These are phyloP conservation scores for Cabera pusaria DNA, from an alignment of 2,888 invertebrate genomes.

Conservation along the genomic window DNA sequence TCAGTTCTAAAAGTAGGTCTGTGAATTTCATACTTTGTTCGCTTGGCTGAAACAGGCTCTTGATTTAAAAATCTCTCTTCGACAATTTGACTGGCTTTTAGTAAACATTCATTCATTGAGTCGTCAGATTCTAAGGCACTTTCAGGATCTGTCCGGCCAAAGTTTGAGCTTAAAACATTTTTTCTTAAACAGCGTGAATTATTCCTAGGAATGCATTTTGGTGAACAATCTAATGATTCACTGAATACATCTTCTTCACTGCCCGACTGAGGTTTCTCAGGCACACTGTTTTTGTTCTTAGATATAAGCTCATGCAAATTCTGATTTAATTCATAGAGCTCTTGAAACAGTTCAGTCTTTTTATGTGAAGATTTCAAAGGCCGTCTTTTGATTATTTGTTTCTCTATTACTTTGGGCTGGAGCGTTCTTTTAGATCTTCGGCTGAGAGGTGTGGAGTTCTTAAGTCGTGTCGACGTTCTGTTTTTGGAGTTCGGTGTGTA, in stretches of 20 bases:
- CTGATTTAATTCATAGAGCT: slow-evolving; percentile 70
- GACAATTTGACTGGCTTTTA: slow-evolving; percentile 74
- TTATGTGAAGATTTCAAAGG: slow-evolving; percentile 53
- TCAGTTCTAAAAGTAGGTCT: slow-evolving; percentile 34
- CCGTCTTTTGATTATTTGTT: slow-evolving; percentile 58
- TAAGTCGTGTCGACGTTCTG: slow-evolving; percentile 43
- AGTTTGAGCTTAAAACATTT: slow-evolving; percentile 72
- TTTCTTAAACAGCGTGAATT: slow-evolving; percentile 63
- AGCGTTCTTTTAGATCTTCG: slow-evolving; percentile 55
- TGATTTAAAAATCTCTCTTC: slow-evolving; percentile 63
- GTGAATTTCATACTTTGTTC: slow-evolving; percentile 39
- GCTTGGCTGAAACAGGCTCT: slow-evolving; percentile 47
- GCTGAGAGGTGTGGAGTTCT: slow-evolving; percentile 69
- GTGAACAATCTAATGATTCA: slow-evolving; percentile 61
- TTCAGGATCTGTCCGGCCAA: slow-evolving; percentile 62
- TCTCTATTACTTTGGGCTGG: slow-evolving; percentile 56
- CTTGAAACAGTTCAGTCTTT: slow-evolving; percentile 67
- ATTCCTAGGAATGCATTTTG: slow-evolving; percentile 55
- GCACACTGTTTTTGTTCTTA: slow-evolving; percentile 40
- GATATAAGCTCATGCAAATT: slow-evolving; percentile 65
- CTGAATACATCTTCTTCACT: slow-evolving; percentile 71
- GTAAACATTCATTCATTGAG: slow-evolving; percentile 76
- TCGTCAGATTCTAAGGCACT: slow-evolving; percentile 74
- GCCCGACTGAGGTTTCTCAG: slow-evolving; percentile 51
- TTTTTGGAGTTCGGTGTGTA: slow-evolving; percentile 74